Conservation (phyloP, 2,797 vertebrate species). For the Crenuchus spilurus region DNA sequence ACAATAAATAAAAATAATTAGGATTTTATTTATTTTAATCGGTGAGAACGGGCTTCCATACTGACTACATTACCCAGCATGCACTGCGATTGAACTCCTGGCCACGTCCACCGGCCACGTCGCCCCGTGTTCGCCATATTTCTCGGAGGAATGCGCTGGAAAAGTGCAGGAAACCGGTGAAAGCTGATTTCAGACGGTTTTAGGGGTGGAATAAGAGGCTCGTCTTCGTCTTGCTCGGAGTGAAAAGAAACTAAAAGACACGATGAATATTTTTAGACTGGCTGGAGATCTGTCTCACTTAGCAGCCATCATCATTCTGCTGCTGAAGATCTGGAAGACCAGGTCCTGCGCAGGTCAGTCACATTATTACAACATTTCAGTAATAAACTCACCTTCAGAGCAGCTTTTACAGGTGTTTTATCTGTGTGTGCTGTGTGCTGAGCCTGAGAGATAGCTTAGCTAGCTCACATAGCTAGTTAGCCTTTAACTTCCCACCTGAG, state of each 20-base stretch:
- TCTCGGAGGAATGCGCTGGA: constrained; percentile 54
- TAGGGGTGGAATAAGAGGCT: neutral
- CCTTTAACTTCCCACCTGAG: too few species aligned
- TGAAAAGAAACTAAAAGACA: constrained; percentile 17
- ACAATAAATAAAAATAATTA: too few species aligned
- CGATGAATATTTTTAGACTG: constrained; percentile 95
- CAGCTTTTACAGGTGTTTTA: too few species aligned
- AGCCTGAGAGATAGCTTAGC: too few species aligned
- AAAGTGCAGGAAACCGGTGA: constrained; percentile 48
- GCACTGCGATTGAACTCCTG: constrained; percentile 71
- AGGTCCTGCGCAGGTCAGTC: constrained; percentile 92
- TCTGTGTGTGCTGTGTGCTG: too few species aligned
- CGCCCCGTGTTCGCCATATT: constrained; percentile 91
- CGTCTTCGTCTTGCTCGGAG: neutral
- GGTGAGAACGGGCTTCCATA: too few species aligned
- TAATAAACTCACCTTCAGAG: too few species aligned
- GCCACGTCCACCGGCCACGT: constrained; percentile 96
- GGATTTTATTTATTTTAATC: too few species aligned
- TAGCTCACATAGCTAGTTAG: too few species aligned
- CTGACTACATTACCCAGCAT: constrained; percentile 61
- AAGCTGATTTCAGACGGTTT: constrained; percentile 4
- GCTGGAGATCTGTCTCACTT: constrained; percentile 94
- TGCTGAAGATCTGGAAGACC: constrained; percentile 97
- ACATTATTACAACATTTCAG: too few species aligned
- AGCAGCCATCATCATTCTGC: constrained; percentile 96